These are phyloP conservation scores for Hexactinellida sp. DNA, from an alignment of 37 sponge, comb jelly and placozoan species.

Conservation along the genomic window DNA sequence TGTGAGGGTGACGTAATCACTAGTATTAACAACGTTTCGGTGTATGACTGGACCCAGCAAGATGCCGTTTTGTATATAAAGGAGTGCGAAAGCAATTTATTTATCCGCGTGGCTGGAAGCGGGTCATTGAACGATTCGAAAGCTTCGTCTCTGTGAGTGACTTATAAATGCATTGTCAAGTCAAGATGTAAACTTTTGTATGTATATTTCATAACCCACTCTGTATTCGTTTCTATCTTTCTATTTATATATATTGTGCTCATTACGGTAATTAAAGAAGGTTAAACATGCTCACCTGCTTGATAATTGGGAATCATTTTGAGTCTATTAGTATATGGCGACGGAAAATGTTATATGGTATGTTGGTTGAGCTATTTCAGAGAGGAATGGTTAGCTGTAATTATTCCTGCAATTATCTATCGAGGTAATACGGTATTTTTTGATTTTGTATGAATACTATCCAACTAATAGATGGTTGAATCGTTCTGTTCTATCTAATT, in stretches of 20 bases:
- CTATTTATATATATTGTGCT: not conserved
- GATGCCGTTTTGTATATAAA: constrained; percentile 53
- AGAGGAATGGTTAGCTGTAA: no score
- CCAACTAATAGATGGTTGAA: no score
- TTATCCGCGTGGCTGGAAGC: not conserved
- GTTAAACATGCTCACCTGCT: no score
- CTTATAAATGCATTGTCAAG: not conserved
- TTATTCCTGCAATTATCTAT: no score
- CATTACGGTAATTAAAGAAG: not conserved
- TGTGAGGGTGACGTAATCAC: constrained; percentile 43
- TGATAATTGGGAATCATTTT: no score
- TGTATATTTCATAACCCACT: not conserved
- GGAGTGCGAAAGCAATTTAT: constrained; percentile 22
- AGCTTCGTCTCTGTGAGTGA: not conserved
- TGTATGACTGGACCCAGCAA: constrained; percentile 38
- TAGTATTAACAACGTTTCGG: constrained; percentile 33
- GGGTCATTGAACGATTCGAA: not conserved
- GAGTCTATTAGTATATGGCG: no score
- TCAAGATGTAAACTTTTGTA: not conserved
- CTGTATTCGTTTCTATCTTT: not conserved
- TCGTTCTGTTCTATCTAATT: no score
- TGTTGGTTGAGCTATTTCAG: no score
- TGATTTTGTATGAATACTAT: no score
- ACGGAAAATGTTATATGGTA: no score
- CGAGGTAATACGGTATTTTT: no score